Evolutionary conservation across 2,888 invertebrate genomes (phyloP).

Genomic region (Diogma glabrata): DNA sequence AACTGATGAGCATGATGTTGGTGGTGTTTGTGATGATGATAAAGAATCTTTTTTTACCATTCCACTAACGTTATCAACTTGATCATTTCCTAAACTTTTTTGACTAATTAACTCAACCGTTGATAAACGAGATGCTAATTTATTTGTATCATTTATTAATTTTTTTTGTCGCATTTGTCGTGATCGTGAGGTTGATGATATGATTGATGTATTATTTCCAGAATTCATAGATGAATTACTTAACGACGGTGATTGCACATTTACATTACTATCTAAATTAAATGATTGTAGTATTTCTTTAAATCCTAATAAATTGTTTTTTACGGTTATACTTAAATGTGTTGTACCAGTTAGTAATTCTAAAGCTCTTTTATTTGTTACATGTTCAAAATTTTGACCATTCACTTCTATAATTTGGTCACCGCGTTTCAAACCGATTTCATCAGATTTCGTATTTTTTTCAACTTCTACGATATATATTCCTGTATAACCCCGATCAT

Average conservation of each 20-base stretch:
- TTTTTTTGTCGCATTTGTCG: conserved; percentile 40
- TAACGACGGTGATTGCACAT: too few relatives aligned
- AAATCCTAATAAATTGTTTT: conserved; percentile 87
- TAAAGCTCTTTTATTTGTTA: conserved; percentile 80
- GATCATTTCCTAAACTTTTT: background rate
- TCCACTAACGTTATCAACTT: conserved; percentile 2
- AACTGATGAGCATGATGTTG: conserved; percentile 16
- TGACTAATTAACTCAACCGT: conserved; percentile 19
- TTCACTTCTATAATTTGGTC: conserved; percentile 98
- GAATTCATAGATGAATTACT: conserved; percentile 35
- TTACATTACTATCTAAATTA: conserved; percentile 9
- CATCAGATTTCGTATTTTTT: conserved; percentile 85
- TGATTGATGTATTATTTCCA: too few relatives aligned
- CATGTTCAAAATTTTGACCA: conserved; percentile 90
- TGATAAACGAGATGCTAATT: conserved; percentile 43
- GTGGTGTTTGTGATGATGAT: conserved; percentile 50
- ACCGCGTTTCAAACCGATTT: conserved; percentile 89
- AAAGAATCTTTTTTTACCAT: conserved; percentile 7
- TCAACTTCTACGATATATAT: conserved; percentile 94
- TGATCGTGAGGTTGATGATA: conserved; percentile 52
- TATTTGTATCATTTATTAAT: conserved; percentile 49
- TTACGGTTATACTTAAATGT: conserved; percentile 91
- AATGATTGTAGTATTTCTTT: conserved; percentile 48
- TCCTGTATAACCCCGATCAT: conserved; percentile 79
- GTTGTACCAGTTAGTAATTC: conserved; percentile 90